Evolutionary conservation across 2,113 vertebrate genomes (phyloP).

Genomic region (Xiphorhynchus elegans): DNA sequence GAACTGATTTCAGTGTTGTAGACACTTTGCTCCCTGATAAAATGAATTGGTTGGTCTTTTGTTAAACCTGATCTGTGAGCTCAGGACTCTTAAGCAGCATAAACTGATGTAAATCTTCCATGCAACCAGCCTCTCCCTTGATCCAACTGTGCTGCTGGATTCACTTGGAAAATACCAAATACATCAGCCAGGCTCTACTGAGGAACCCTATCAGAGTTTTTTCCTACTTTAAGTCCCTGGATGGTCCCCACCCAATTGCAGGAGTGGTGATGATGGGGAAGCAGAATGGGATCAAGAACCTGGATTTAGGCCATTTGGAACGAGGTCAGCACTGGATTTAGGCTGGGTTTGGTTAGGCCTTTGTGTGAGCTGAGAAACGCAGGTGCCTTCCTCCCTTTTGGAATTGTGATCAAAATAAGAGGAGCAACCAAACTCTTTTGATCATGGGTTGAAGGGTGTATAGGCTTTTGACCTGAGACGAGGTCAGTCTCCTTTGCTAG

Average conservation of each 20-base stretch:
- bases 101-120: not conserved
- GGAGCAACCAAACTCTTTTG: not conserved
- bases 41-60: not conserved
- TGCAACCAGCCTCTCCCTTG: not conserved
- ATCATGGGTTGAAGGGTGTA: not conserved
- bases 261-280: not conserved
- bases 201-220: not conserved
- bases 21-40: not conserved
- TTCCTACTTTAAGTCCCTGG: not conserved
- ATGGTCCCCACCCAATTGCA: not conserved
- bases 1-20: not conserved
- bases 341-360: not conserved
- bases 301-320: not conserved
- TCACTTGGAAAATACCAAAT: not conserved
- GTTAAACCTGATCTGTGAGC: not conserved
- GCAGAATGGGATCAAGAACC: not conserved
- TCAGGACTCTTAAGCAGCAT: not conserved
- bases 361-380: not conserved
- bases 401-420: not conserved
- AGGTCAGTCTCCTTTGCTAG: not conserved
- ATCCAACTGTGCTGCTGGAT: not conserved
- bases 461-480: not conserved
- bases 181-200: not conserved
- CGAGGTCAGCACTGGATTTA: not conserved
- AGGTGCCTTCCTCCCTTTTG: not conserved